These are phyloP conservation scores for Latrodectus hesperus DNA, from an alignment of 2,888 invertebrate genomes.

Conservation along the genomic window DNA sequence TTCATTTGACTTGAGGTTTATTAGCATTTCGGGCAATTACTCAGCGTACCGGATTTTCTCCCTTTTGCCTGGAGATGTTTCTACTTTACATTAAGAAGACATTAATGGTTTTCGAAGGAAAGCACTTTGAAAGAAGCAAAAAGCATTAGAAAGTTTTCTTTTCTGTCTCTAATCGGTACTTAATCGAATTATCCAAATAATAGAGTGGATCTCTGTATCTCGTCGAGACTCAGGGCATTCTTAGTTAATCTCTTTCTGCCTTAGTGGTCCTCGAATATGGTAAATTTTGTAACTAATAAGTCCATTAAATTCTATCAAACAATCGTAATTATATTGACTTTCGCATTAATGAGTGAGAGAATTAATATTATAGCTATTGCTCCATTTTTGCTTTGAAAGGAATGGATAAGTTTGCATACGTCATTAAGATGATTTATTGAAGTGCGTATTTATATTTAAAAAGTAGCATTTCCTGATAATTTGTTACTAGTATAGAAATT, in stretches of 20 bases:
- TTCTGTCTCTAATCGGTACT: conserved; percentile 47
- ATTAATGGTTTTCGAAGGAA: conserved; percentile 46
- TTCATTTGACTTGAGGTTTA: conserved; percentile 62
- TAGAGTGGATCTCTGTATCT: background rate
- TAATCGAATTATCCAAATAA: conserved; percentile 56
- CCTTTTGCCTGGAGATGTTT: conserved; percentile 42
- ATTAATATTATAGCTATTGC: no score
- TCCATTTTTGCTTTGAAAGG: no score
- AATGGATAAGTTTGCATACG: no score
- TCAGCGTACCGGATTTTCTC: conserved; percentile 25
- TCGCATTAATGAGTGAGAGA: no score
- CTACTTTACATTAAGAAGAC: conserved; percentile 58
- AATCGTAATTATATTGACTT: no score
- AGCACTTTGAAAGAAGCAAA: conserved; percentile 36
- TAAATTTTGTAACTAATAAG: background rate
- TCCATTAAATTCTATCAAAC: no score
- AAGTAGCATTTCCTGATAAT: no score
- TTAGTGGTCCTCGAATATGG: background rate
- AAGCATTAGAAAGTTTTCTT: conserved; percentile 48
- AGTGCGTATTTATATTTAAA: no score
- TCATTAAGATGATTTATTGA: no score
- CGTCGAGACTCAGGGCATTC: background rate
- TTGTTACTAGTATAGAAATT: no score
- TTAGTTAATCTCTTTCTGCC: background rate
- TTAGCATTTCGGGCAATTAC: conserved; percentile 60